A percentile compares a stretch with the other conserved stretches of the same genome.
Conservation (phyloP, 2,888 invertebrate species). For the Meliscaeva auricollis region DNA sequence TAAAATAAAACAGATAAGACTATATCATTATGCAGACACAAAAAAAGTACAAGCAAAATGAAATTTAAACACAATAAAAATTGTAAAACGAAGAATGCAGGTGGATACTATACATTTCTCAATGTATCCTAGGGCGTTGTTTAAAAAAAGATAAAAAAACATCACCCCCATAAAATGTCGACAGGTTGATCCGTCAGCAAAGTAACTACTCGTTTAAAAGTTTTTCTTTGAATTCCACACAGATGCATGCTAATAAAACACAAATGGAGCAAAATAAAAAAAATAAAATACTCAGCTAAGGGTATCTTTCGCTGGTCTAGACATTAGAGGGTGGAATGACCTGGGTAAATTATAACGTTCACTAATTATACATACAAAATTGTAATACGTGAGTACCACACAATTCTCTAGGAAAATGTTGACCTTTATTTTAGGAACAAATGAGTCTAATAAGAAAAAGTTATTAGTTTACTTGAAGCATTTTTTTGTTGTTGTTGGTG, state of each 20-base stretch:
- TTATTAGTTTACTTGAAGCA: conserved; percentile 10
- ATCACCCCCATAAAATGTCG: conserved; percentile 7
- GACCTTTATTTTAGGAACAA: not conserved
- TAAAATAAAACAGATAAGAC: too few species aligned
- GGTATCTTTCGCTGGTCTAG: not conserved
- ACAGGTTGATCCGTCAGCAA: conserved; percentile 36
- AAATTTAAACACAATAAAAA: not conserved
- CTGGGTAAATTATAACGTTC: not conserved
- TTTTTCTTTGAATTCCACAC: not conserved
- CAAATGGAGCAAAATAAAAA: too few species aligned
- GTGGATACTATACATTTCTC: not conserved
- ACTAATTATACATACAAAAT: not conserved
- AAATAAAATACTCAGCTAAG: not conserved
- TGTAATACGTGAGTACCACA: not conserved
- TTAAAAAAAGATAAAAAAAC: conserved; percentile 13
- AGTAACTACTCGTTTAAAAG: not conserved
- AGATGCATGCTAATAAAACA: not conserved
- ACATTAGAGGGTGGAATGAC: conserved; percentile 10
- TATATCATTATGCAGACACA: not conserved
- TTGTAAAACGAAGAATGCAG: not conserved
- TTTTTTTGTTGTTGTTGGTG: not conserved
- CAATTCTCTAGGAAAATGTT: not conserved
- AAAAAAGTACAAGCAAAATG: not conserved
- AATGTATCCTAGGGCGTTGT: conserved; percentile 7
- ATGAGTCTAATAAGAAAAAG: not conserved